Conservation (phyloP, 2,797 vertebrate genomes). For the Avahi laniger region DNA sequence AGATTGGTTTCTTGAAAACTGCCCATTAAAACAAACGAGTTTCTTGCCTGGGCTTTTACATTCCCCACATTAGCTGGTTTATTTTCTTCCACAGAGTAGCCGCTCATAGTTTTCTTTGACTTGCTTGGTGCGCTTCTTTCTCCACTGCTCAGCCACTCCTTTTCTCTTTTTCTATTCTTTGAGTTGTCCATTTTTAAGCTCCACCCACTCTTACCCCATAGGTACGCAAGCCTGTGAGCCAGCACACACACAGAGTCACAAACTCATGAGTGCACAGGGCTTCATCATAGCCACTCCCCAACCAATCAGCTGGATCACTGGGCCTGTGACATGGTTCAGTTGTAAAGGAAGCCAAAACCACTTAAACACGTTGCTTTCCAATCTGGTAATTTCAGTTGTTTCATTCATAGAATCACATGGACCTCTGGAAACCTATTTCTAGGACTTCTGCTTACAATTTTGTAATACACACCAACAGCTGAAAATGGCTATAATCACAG, state of each 20-base stretch:
- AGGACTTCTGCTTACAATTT: not conserved
- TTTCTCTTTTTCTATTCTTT: not conserved
- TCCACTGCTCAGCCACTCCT: rapidly evolving
- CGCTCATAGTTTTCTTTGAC: not conserved
- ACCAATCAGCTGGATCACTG: not conserved
- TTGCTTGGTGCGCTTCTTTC: not conserved
- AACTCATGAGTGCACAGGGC: not conserved
- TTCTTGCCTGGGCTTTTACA: not conserved
- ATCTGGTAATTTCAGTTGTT: not conserved
- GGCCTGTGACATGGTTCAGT: not conserved
- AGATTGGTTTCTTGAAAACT: slow-evolving; percentile 20
- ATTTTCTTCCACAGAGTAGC: not conserved
- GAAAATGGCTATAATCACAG: not conserved
- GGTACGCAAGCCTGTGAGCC: not conserved
- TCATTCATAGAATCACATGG: not conserved
- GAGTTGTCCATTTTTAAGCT: not conserved
- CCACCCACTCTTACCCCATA: no score
- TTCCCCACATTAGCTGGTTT: not conserved
- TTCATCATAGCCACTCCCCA: not conserved
- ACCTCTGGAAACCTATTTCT: not conserved
- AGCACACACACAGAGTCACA: not conserved
- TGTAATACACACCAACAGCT: not conserved
- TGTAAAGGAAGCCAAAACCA: not conserved
- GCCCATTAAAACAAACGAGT: not conserved
- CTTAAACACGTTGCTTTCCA: not conserved